A percentile compares a stretch with the other conserved stretches of the same genome.
phyloP scores from a whole-genome alignment of 2,797 vertebrate species.

The Saxicola maurus region DNA sequence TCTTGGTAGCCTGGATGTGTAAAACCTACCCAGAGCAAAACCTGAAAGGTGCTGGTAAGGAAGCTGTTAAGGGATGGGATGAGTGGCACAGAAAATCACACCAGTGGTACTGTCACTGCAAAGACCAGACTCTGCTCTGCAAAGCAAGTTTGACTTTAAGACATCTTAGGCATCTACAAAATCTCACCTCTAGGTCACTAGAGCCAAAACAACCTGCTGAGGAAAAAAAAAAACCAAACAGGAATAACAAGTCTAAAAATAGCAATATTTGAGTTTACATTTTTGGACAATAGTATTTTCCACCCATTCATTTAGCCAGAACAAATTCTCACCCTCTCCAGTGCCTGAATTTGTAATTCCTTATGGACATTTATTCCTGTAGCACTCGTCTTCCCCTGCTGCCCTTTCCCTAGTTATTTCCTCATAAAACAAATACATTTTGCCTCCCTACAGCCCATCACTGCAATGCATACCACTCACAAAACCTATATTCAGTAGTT shows the following conservation, averaged over 20 bases:
- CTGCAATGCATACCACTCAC: neutral
- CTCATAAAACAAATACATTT: neutral
- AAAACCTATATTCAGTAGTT: neutral
- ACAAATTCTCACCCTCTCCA: neutral
- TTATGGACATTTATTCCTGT: neutral
- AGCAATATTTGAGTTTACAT: neutral
- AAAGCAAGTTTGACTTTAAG: neutral
- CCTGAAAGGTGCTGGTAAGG: neutral
- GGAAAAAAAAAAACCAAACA: neutral
- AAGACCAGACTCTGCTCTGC: neutral
- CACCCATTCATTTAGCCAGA: neutral
- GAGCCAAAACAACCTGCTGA: neutral
- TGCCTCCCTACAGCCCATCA: neutral
- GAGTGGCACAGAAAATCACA: neutral
- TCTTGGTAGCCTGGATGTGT: neutral
- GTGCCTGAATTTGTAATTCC: neutral
- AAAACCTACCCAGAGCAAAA: neutral
- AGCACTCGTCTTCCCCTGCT: neutral
- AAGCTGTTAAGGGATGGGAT: neutral
- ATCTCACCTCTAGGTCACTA: neutral
- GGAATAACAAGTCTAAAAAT: neutral
- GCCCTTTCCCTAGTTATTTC: neutral
- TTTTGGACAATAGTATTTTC: neutral
- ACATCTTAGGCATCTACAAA: neutral
- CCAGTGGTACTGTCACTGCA: neutral